Evolutionary conservation across 2,888 invertebrate species (phyloP).

Genomic region (Uloborus plumipes): DNA sequence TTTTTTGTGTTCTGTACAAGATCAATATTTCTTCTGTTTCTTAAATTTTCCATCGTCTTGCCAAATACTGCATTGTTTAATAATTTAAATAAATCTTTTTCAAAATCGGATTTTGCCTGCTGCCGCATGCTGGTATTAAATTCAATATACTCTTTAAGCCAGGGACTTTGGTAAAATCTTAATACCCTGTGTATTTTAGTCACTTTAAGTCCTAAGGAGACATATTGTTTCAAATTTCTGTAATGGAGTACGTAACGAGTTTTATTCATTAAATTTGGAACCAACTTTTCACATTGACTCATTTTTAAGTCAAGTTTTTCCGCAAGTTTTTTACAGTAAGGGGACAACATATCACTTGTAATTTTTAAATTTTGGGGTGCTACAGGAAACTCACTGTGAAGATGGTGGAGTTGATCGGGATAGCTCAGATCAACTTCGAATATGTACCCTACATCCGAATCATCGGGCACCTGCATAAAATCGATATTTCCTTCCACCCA

Average conservation of each 20-base stretch:
- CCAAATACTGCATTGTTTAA: conserved; percentile 13
- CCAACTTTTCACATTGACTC: background rate
- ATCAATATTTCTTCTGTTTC: conserved; percentile 4
- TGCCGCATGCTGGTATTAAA: conserved; percentile 10
- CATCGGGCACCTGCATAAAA: background rate
- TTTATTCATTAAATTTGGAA: conserved; percentile 20
- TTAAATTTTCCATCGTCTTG: conserved; percentile 20
- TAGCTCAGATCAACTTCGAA: conserved; percentile 34
- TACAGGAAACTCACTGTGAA: conserved; percentile 30
- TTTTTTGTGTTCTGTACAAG: no score
- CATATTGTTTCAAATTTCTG: no score
- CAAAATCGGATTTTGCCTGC: background rate
- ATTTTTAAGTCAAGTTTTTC: background rate
- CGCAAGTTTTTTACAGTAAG: conserved; percentile 6
- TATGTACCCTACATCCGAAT: conserved; percentile 13
- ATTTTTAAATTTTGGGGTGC: conserved; percentile 28
- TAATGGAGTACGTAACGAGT: conserved; percentile 69
- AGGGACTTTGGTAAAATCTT: conserved; percentile 1
- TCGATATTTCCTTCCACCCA: background rate
- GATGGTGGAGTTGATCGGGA: background rate
- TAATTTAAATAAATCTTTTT: conserved; percentile 12
- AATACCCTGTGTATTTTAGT: no score
- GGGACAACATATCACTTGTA: background rate
- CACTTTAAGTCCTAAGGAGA: no score
- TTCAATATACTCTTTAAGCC: background rate